A percentile compares a stretch with the other conserved stretches of the same genome.
Conservation (phyloP, 2,888 invertebrate species). For the Nemoura dubitans region DNA sequence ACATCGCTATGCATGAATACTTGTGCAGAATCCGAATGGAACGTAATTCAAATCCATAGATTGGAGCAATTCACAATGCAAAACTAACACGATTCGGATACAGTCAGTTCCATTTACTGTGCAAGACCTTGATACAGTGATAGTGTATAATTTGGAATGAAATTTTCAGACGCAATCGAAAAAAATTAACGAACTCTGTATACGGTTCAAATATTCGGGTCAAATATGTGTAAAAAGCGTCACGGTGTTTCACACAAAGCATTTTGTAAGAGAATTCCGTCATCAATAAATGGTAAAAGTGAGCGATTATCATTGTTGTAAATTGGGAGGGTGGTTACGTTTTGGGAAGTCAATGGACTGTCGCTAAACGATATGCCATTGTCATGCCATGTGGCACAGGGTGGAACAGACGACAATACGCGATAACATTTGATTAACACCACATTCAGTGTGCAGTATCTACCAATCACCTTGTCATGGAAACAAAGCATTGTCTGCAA, state of each 20-base stretch:
- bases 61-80: background rate
- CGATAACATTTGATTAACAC: background rate
- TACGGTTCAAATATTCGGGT: background rate
- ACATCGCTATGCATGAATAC: background rate
- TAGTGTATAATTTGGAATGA: background rate
- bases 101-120: background rate
- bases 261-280: background rate
- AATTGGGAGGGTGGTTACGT: background rate
- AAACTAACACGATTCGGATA: background rate
- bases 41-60: background rate
- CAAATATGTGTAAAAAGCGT: slow-evolving; percentile 4
- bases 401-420: background rate
- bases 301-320: background rate
- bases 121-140: background rate
- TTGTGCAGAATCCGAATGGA: background rate
- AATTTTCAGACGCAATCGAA: background rate
- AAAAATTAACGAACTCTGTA: background rate
- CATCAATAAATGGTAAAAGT: slow-evolving; percentile 2
- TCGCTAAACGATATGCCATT: background rate
- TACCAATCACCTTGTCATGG: background rate
- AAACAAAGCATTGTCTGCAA: too few species aligned
- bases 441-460: background rate
- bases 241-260: background rate
- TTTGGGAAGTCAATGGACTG: background rate
- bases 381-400: background rate